phyloP scores from a whole-genome alignment of 2,797 vertebrate genomes.

The Phrynocephalus forsythii region DNA sequence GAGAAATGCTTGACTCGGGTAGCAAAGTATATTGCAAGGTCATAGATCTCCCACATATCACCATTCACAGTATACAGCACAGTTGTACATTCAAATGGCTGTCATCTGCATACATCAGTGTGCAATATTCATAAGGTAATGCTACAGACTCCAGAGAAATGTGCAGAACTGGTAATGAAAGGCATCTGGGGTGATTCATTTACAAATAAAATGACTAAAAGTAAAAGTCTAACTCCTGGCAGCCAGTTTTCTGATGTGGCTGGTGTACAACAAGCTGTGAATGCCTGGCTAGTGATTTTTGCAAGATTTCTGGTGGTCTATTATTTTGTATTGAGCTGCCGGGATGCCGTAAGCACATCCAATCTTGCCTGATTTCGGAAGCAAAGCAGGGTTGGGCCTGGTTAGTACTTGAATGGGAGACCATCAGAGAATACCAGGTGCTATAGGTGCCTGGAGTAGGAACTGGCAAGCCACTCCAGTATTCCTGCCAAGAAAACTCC shows the following conservation, averaged over 20 bases:
- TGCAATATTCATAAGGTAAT: constrained; percentile 15
- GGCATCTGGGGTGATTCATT: neutral
- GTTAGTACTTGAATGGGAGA: no score
- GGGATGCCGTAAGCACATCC: no score
- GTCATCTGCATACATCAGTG: neutral
- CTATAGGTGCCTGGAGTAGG: no score
- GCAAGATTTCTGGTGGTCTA: neutral
- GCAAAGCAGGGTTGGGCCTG: no score
- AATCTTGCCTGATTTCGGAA: no score
- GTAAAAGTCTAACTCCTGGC: neutral
- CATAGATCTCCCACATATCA: no score
- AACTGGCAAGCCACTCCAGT: no score
- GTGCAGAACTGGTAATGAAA: neutral
- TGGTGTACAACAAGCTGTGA: neutral
- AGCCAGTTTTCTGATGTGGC: neutral
- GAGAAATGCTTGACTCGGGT: no score
- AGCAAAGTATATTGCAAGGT: no score
- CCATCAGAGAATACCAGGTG: no score
- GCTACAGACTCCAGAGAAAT: neutral
- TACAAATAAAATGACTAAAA: neutral
- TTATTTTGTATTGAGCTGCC: neutral
- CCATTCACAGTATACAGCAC: neutral
- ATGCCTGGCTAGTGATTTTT: neutral
- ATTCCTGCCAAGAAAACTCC: no score
- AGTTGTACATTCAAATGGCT: constrained; percentile 3